Conservation (phyloP, 2,797 vertebrate genomes). For the Sitta carolinensis region DNA sequence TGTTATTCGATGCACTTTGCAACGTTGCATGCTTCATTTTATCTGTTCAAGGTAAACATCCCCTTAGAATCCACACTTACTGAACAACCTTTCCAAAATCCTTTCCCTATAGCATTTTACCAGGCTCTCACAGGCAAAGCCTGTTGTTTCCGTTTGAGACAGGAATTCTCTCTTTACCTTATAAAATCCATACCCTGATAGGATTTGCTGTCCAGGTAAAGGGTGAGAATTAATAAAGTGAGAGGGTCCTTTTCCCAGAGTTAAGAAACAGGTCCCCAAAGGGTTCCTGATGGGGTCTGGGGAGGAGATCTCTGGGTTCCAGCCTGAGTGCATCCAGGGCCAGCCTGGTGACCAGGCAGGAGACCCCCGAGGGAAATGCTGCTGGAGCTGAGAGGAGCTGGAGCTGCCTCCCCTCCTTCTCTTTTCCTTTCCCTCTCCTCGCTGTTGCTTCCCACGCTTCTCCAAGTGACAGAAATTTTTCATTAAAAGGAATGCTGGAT, state of each 20-base stretch:
- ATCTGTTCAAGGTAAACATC: not conserved
- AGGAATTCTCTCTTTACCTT: not conserved
- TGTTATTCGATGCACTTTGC: not conserved
- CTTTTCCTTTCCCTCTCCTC: not conserved
- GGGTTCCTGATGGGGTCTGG: fast-evolving
- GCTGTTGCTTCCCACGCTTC: not conserved
- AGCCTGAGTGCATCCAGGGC: not conserved
- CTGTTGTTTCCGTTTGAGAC: not conserved
- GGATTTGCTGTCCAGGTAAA: not conserved
- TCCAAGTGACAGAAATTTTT: constrained; percentile 6
- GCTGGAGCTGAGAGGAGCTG: not conserved
- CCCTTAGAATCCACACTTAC: not conserved
- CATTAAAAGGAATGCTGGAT: not conserved
- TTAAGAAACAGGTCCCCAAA: not conserved
- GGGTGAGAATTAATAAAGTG: not conserved
- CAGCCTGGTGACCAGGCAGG: not conserved
- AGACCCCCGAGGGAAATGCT: fast-evolving
- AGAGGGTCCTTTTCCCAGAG: not conserved
- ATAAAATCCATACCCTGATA: not conserved
- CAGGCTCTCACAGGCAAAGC: not conserved
- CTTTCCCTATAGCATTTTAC: not conserved
- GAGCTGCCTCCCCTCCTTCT: not conserved
- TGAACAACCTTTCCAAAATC: not conserved
- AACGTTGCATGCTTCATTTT: not conserved
- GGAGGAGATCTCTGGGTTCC: not conserved